Percentiles rank a stretch among this genome's conserved stretches.
These are phyloP conservation scores for Drosophila kikkawai DNA, from an alignment of 1,140 invertebrate species.

Conservation along the genomic window DNA sequence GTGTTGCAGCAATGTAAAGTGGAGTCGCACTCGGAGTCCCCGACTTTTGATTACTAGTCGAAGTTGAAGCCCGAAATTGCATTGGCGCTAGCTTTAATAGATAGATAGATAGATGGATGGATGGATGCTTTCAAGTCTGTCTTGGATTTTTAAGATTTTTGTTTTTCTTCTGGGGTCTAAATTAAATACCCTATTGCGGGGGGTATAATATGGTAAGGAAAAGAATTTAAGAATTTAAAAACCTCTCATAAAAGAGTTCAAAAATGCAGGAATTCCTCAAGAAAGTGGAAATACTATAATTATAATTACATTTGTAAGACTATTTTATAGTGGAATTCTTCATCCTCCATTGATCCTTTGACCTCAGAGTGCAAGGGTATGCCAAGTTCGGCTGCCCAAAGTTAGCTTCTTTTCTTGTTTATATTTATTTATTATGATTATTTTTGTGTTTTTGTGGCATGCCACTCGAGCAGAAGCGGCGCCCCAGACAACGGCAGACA, in stretches of 20 bases:
- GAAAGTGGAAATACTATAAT: no score
- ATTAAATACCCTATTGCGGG: not conserved
- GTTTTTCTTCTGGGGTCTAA: slow-evolving; percentile 5
- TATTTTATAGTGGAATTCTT: no score
- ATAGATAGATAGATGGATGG: slow-evolving; percentile 50
- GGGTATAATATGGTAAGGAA: not conserved
- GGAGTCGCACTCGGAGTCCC: slow-evolving; percentile 57
- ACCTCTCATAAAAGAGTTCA: no score
- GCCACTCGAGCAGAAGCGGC: slow-evolving; percentile 59
- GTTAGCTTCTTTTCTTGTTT: not conserved
- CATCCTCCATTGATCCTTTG: not conserved
- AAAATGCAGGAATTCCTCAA: no score
- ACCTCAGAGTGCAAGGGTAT: not conserved
- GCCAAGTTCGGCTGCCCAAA: not conserved
- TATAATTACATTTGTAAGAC: no score
- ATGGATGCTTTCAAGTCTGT: slow-evolving; percentile 75
- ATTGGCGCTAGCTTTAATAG: slow-evolving; percentile 42
- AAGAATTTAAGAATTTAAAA: not conserved
- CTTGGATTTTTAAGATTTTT: slow-evolving; percentile 19
- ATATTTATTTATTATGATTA: no score
- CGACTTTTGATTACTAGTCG: slow-evolving; percentile 68
- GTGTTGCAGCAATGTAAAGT: slow-evolving; percentile 81
- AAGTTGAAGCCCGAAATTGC: slow-evolving; percentile 57
- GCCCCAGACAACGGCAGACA: slow-evolving; percentile 44
- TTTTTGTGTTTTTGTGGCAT: slow-evolving; percentile 39